Evolutionary conservation across 2,888 invertebrate genomes (phyloP), one percentile per base, ranked within the genome.

Genomic region (Nysson spinosus): DNA sequence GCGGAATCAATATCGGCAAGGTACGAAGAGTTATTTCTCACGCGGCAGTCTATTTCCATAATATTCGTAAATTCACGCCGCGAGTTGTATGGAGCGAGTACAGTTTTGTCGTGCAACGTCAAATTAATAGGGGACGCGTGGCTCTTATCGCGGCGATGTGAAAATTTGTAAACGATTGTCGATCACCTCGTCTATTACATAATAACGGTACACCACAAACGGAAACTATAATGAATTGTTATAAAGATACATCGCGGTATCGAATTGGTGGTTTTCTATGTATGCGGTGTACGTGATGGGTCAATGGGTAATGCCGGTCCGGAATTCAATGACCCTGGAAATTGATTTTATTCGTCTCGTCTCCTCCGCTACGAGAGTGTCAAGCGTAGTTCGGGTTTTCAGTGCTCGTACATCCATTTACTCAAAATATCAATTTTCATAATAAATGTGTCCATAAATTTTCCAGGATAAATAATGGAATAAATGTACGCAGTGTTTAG

Each of bases 391-490:
- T 32, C 46, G 12, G 17, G 17, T 50, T 50, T 39, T 17, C 40
- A 50, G 17, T 26, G 17, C 17, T 12, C 16, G 11, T 19, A 16
- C 32, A 20, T 12, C 28, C 44, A 26, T 44, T 46, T 56, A 44
- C 34, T 49, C 64, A 60, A 64, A 65, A 70, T 70, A 70, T 69
- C 69, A 69, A 69, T 70, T 69, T 70, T 61, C 61, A 58, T 57
- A 69, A 70, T 65, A 65, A 65, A 69, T 65, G 64, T n/a, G 54
- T 35, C 61, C 64, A 65, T 70, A 70, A 65, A 65, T 69, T 69
- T 61, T 19, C 30, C 54, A 19, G 52, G 39, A 65, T 65, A 55
- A 65, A 70, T 65, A 62, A 51, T 37, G 34, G 56, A 50, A 57
- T 62, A 54, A 57, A 49, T 39, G 39, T 35, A 22, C 52, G 35